Evolutionary conservation across 2,888 invertebrate genomes (phyloP).

Genomic region (Latrodectus hesperus): DNA sequence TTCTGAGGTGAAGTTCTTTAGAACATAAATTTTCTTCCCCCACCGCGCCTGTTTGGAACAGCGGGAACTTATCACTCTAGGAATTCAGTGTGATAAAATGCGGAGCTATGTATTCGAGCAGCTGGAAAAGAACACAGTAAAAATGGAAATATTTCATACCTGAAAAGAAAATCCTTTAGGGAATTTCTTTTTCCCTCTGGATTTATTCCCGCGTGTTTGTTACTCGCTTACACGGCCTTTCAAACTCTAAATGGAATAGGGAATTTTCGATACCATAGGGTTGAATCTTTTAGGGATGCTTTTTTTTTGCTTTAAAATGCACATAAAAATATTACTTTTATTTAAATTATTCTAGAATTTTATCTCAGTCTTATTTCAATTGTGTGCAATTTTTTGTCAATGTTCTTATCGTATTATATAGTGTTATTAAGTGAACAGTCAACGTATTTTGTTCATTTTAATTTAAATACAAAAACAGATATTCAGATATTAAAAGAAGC

Average conservation of each 20-base stretch:
- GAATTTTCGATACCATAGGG: no score
- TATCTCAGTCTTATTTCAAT: no score
- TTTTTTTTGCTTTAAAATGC: not conserved
- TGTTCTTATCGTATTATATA: no score
- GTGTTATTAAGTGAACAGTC: no score
- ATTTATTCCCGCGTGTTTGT: not conserved
- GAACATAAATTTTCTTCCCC: constrained; percentile 28
- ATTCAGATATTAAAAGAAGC: no score
- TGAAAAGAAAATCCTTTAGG: constrained; percentile 8
- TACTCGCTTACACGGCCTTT: constrained; percentile 15
- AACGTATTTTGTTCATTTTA: no score
- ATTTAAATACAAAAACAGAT: no score
- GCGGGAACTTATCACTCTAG: constrained; percentile 27
- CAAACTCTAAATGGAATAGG: not conserved
- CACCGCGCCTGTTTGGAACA: constrained; percentile 1
- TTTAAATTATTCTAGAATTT: no score
- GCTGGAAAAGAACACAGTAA: constrained; percentile 7
- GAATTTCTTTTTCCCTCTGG: constrained; percentile 5
- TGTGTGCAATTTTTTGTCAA: no score
- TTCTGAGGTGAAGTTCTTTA: not conserved
- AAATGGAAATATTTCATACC: constrained; percentile 22
- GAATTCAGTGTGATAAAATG: constrained; percentile 33
- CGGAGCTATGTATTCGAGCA: constrained; percentile 10
- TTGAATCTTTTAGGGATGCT: no score
- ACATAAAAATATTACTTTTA: constrained; percentile 10